Percentiles rank a stretch among this genome's conserved stretches.
These are phyloP conservation scores for Seriola quinqueradiata DNA, from an alignment of 2,113 vertebrate genomes.

Conservation along the genomic window DNA sequence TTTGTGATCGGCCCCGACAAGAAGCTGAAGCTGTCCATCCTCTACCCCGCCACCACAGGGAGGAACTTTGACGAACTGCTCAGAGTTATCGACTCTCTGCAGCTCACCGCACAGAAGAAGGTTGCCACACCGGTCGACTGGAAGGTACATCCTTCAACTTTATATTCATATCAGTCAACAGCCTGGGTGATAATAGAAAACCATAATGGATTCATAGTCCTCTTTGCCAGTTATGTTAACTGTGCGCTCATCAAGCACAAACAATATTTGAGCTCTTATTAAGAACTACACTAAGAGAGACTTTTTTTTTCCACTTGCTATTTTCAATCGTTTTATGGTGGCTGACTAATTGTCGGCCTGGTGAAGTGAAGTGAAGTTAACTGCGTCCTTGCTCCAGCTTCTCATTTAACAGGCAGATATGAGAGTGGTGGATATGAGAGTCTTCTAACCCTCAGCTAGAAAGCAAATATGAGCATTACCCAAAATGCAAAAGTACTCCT, in stretches of 20 bases:
- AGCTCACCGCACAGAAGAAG: slow-evolving; percentile 92
- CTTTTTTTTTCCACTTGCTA: too few relatives aligned
- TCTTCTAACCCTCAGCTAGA: too few relatives aligned
- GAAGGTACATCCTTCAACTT: slow-evolving; percentile 86
- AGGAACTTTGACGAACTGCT: slow-evolving; percentile 97
- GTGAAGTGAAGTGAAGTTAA: neutral
- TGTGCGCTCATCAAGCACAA: neutral
- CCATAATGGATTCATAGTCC: neutral
- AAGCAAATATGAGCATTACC: too few relatives aligned
- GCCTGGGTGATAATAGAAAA: neutral
- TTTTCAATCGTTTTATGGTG: neutral
- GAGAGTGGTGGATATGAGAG: too few relatives aligned
- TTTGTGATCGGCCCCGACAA: slow-evolving; percentile 97
- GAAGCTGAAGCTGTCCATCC: slow-evolving; percentile 96
- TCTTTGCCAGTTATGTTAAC: neutral
- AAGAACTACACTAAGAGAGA: too few relatives aligned
- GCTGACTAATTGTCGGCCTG: neutral
- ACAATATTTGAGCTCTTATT: too few relatives aligned
- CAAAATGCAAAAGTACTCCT: too few relatives aligned
- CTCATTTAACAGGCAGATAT: too few relatives aligned
- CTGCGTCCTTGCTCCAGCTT: too few relatives aligned
- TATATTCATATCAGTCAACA: neutral
- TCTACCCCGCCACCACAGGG: slow-evolving; percentile 97
- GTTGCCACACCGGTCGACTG: slow-evolving; percentile 97
- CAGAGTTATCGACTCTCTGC: slow-evolving; percentile 93